Conservation (phyloP, 2,888 invertebrate species). For the Steinernema carpocapsae region DNA sequence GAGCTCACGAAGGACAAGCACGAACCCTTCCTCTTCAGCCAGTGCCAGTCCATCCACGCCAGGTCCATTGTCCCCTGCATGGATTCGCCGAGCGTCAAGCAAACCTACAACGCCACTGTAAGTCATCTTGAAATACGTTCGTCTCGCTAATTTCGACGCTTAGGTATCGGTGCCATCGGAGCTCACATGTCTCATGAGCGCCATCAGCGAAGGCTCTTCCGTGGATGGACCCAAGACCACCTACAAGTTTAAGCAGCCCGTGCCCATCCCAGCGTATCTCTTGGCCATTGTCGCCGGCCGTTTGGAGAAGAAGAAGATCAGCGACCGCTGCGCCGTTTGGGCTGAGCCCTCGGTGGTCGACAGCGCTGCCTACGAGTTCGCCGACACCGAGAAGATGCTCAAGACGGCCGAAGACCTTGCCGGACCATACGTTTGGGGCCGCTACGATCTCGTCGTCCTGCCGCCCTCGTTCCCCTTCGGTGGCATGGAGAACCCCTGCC, state of each 20-base stretch:
- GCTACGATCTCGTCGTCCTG: conserved; percentile 83
- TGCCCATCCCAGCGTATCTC: conserved; percentile 81
- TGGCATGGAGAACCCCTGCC: conserved; percentile 96
- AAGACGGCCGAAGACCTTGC: conserved; percentile 78
- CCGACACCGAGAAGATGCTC: conserved; percentile 81
- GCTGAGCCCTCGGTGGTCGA: conserved; percentile 84
- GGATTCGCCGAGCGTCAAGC: conserved; percentile 87
- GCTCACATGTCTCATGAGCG: conserved; percentile 87
- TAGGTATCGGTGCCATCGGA: conserved; percentile 79
- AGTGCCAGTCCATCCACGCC: conserved; percentile 69
- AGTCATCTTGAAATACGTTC: not conserved
- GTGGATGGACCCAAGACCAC: conserved; percentile 31
- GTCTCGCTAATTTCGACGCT: not conserved
- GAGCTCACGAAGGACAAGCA: conserved; percentile 85
- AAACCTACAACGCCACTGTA: conserved; percentile 79
- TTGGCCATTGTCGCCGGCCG: conserved; percentile 87
- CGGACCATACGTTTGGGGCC: conserved; percentile 66
- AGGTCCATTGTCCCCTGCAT: conserved; percentile 84
- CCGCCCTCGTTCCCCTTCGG: conserved; percentile 93
- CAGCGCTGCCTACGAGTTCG: conserved; percentile 85
- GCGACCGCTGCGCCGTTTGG: conserved; percentile 80
- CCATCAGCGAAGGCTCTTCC: conserved; percentile 69
- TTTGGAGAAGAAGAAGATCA: conserved; percentile 73
- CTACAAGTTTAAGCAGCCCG: conserved; percentile 49
- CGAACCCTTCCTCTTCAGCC: conserved; percentile 79